A percentile compares a stretch with the other conserved stretches of the same genome.
phyloP scores from a whole-genome alignment of 2,113 vertebrate genomes.

The Stictonetta naevosa region DNA sequence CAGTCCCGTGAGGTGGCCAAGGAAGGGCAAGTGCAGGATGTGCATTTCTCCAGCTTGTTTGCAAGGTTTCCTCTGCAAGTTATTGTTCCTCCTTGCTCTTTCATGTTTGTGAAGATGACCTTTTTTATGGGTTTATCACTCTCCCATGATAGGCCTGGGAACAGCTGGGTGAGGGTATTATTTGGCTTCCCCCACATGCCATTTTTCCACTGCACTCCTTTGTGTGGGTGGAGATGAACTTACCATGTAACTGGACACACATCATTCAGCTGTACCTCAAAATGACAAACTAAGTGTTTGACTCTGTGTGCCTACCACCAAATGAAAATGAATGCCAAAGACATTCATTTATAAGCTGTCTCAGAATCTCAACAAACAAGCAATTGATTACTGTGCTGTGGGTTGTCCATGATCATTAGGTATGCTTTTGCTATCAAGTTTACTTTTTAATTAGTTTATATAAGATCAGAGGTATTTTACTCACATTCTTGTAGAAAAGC shows the following conservation, averaged over 20 bases:
- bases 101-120: neutral
- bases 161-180: neutral
- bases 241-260: fast-evolving
- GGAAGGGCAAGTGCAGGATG: neutral
- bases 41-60: neutral
- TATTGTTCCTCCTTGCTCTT: neutral
- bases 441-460: neutral
- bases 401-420: neutral
- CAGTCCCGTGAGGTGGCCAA: neutral
- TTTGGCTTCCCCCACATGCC: neutral
- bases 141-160: neutral
- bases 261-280: neutral
- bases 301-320: neutral
- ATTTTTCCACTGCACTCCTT: neutral
- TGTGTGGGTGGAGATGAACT: neutral
- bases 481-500: neutral
- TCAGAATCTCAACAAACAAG: neutral
- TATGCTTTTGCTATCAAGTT: neutral
- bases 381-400: neutral
- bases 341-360: neutral
- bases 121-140: neutral
- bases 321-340: neutral
- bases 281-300: neutral
- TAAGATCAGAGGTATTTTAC: neutral
- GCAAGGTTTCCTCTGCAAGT: neutral